Conservation (phyloP, 1,140 invertebrate genomes). For the Coptotermes formosanus region DNA sequence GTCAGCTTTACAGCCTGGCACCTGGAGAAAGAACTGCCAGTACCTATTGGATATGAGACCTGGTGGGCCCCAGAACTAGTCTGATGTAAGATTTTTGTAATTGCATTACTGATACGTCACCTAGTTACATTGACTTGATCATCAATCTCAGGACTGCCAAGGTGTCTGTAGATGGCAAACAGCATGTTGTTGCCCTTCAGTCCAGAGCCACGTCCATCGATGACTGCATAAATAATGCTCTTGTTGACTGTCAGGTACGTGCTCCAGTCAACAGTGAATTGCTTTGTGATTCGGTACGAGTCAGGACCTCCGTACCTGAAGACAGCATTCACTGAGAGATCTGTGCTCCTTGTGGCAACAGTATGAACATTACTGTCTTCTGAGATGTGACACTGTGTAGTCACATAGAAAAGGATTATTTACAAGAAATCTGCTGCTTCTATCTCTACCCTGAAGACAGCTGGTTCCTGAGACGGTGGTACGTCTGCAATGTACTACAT, state of each 20-base stretch:
- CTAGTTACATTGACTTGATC: constrained; percentile 61
- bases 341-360: background rate
- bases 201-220: constrained; percentile 64
- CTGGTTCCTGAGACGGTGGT: no score
- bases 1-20: no score
- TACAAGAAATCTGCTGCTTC: no score
- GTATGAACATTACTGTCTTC: no score
- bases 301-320: constrained; percentile 66
- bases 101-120: constrained; percentile 40
- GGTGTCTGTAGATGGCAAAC: constrained; percentile 53
- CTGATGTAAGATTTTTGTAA: no score
- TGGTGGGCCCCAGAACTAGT: no score
- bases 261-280: constrained; percentile 54
- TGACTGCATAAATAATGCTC: constrained; percentile 58
- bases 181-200: constrained; percentile 59
- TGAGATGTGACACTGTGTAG: no score
- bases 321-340: background rate
- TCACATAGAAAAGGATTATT: background rate
- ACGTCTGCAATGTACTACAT: no score
- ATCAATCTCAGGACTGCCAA: constrained; percentile 63
- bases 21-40: no score
- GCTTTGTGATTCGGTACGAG: constrained; percentile 56
- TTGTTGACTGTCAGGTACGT: constrained; percentile 58
- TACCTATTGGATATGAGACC: no score
- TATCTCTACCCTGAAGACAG: no score